Conservation (phyloP, 2,888 invertebrate genomes). For the Sthenelais limicola region DNA sequence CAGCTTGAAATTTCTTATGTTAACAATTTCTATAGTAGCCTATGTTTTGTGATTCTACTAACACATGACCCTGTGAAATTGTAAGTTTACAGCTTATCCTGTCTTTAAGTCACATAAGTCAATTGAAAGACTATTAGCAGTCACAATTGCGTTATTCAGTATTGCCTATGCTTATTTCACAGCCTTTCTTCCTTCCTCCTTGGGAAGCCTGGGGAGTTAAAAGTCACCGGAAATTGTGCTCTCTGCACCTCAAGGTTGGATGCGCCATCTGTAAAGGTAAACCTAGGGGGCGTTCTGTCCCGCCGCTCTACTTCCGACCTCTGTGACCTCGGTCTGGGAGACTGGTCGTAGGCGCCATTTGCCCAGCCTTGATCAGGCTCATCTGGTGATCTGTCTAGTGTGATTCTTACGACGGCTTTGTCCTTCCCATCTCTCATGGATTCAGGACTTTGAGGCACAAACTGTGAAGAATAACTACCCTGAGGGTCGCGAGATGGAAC, state of each 20-base stretch:
- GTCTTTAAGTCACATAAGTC: too few species aligned
- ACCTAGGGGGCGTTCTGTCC: not conserved
- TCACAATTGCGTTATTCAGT: too few species aligned
- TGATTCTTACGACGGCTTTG: conserved; percentile 8
- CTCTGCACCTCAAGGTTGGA: conserved; percentile 6
- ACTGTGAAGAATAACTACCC: not conserved
- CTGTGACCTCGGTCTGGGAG: too few species aligned
- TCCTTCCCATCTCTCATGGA: not conserved
- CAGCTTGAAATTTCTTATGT: too few species aligned
- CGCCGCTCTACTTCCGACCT: conserved; percentile 6
- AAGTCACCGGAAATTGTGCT: conserved; percentile 17
- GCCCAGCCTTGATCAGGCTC: not conserved
- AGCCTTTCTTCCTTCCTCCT: too few species aligned
- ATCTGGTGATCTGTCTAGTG: conserved; percentile 18
- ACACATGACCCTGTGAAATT: too few species aligned
- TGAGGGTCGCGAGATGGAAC: not conserved
- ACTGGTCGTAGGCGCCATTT: conserved; percentile 17
- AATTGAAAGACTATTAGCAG: too few species aligned
- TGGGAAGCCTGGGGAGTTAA: conserved; percentile 17
- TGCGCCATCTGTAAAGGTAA: not conserved
- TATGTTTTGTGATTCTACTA: too few species aligned
- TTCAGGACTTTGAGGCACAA: too few species aligned
- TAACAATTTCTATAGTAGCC: too few species aligned
- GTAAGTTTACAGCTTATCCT: too few species aligned
- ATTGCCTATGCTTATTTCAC: too few species aligned